Evolutionary conservation across 2,888 invertebrate genomes (phyloP).

Genomic region (Odontothrips loti): DNA sequence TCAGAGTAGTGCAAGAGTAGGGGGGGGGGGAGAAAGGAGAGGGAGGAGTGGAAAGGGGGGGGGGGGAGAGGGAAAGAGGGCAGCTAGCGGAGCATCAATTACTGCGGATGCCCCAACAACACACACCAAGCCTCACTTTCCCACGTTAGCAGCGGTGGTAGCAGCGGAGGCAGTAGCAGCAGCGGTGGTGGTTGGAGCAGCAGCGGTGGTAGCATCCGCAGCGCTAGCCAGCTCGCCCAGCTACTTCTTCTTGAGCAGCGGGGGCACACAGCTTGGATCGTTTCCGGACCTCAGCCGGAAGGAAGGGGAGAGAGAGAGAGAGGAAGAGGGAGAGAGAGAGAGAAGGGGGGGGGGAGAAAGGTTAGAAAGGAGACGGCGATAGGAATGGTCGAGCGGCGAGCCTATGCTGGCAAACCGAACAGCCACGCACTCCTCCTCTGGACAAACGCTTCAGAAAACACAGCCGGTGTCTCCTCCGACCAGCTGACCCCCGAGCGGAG

Average conservation of each 20-base stretch:
- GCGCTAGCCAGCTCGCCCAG: no score
- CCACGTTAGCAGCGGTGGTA: not conserved
- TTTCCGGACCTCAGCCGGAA: not conserved
- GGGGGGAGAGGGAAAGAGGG: not conserved
- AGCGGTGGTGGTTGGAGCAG: not conserved
- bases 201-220: not conserved
- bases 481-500: no score
- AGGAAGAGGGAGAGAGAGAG: not conserved
- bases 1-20: not conserved
- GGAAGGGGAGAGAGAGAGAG: not conserved
- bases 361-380: not conserved
- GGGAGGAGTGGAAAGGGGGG: not conserved
- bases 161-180: not conserved
- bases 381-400: not conserved
- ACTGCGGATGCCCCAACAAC: not conserved
- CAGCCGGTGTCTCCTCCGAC: no score
- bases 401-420: no score
- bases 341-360: not conserved
- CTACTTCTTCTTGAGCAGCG: not conserved
- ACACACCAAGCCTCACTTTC: not conserved
- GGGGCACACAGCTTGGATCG: not conserved
- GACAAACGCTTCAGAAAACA: no score
- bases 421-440: no score
- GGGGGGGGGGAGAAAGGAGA: not conserved
- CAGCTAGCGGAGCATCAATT: constrained; percentile 10